Evolutionary conservation across 1,140 invertebrate genomes (phyloP), one percentile per base, ranked within the genome.

Genomic region (Drosophila tristis): DNA sequence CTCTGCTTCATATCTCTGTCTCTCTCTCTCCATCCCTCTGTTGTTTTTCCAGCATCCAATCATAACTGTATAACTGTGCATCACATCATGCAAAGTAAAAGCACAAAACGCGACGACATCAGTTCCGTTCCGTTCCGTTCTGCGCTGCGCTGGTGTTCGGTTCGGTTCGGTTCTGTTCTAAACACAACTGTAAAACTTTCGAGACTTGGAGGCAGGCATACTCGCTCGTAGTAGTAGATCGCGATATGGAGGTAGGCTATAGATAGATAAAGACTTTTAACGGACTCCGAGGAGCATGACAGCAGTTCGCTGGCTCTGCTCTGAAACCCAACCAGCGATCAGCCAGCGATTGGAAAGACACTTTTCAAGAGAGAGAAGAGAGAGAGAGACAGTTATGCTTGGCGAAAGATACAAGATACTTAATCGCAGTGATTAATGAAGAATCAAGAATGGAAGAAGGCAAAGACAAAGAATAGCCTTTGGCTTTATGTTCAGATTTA

Each of bases 61-160:
- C 56, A 58, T 82, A 81, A 81, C 79, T 78, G 79, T 78, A 61
- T 78, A 82, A 81, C 74, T 78, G 79, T 78, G 81, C 35, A 39
- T 39, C 35, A 29, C 26, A 42, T 50, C 79, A 81, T 81, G 79
- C 79, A 82, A 81, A 81, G 63, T 62, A 84, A 82, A 48, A 82
- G 49, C 78, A 63, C 55, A 61, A 51, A 62, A 51, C 54, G 39
- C 8, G 62, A 35, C 20, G 4, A 25, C 44, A 53, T 48, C 59
- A 44, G 57, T 44, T 60, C 51, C 67, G 31, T 31, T 25, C 20
- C 20, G 49, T 58, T 70, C 67, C 65, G 67, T 71, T 70, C 64
- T 53, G 9, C 35, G 11, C 35, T 53, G 9, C 35, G 11, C 35
- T 11, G 35, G 4, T 4, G 64, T 70, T 49, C 44, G 61, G 60